A percentile compares a stretch with the other conserved stretches of the same genome.
Evolutionary conservation across 2,113 vertebrate genomes (phyloP).

Genomic region (Brienomyrus brachyistius): DNA sequence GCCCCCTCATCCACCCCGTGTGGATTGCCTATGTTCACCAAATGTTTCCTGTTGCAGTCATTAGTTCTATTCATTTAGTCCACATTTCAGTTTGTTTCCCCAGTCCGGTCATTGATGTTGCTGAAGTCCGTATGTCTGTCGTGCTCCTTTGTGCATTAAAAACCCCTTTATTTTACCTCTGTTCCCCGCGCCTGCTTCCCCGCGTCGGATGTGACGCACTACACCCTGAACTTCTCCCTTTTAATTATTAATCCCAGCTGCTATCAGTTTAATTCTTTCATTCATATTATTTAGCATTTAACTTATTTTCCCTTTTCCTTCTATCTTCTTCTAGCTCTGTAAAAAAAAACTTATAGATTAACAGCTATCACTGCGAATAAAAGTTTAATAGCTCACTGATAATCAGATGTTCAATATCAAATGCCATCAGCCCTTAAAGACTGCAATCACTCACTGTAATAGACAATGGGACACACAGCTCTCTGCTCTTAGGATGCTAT

Average conservation of each 20-base stretch:
- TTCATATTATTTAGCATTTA: neutral
- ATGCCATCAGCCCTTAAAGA: neutral
- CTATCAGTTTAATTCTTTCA: neutral
- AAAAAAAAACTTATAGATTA: neutral
- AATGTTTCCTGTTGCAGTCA: too few species aligned
- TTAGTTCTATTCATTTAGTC: too few species aligned
- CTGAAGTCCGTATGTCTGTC: too few species aligned
- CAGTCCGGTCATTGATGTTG: too few species aligned
- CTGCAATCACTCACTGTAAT: neutral
- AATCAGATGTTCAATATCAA: constrained; percentile 12
- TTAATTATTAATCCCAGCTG: neutral
- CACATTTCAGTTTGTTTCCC: too few species aligned
- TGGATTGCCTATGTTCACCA: too few species aligned
- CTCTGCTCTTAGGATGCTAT: neutral
- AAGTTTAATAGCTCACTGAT: neutral
- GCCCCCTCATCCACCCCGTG: too few species aligned
- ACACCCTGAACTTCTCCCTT: neutral
- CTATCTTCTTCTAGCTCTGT: neutral
- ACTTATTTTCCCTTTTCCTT: neutral
- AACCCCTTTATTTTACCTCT: too few species aligned
- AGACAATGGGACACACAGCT: neutral
- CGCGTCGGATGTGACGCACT: too few species aligned
- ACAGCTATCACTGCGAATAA: neutral
- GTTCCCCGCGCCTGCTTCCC: too few species aligned
- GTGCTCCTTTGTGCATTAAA: too few species aligned